Percentiles rank a stretch among this genome's conserved stretches.
Conservation (phyloP, 2,888 invertebrate genomes). For the Drosophila longiperda region DNA sequence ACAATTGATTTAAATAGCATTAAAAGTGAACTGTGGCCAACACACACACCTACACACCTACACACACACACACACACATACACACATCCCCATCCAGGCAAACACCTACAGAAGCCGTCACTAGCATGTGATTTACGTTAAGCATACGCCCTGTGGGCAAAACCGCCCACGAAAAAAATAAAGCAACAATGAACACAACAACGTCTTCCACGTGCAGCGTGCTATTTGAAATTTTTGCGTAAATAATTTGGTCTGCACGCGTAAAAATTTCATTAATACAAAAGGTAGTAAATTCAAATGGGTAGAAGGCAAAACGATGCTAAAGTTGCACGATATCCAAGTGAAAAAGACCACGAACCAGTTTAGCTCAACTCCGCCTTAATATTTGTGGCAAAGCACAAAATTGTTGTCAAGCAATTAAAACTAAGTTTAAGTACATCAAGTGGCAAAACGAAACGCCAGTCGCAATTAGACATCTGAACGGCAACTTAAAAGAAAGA, state of each 20-base stretch:
- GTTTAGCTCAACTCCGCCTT: conserved; percentile 8
- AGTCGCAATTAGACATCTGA: conserved; percentile 14
- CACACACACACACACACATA: conserved; percentile 8
- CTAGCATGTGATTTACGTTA: conserved; percentile 49
- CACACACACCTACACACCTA: conserved; percentile 6
- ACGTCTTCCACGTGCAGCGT: conserved; percentile 19
- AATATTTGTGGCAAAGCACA: conserved; percentile 36
- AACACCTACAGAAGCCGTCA: conserved; percentile 6
- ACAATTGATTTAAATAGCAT: conserved; percentile 77
- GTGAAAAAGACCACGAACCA: neutral
- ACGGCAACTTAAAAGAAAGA: conserved; percentile 22
- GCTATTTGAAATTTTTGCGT: conserved; percentile 39
- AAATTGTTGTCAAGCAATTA: conserved; percentile 51
- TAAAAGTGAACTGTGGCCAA: conserved; percentile 43
- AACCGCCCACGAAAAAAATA: neutral
- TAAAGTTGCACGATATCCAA: conserved; percentile 26
- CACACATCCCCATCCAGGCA: conserved; percentile 8
- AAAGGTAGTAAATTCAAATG: conserved; percentile 59
- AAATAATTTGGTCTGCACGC: conserved; percentile 56
- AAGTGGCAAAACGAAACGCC: conserved; percentile 31
- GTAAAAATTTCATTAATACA: conserved; percentile 66
- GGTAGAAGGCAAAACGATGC: conserved; percentile 7
- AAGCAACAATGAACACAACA: conserved; percentile 12
- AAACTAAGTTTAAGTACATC: conserved; percentile 29
- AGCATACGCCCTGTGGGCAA: conserved; percentile 43